phyloP scores from a whole-genome alignment of 2,113 vertebrate genomes.

The Oncorhynchus clarkii region DNA sequence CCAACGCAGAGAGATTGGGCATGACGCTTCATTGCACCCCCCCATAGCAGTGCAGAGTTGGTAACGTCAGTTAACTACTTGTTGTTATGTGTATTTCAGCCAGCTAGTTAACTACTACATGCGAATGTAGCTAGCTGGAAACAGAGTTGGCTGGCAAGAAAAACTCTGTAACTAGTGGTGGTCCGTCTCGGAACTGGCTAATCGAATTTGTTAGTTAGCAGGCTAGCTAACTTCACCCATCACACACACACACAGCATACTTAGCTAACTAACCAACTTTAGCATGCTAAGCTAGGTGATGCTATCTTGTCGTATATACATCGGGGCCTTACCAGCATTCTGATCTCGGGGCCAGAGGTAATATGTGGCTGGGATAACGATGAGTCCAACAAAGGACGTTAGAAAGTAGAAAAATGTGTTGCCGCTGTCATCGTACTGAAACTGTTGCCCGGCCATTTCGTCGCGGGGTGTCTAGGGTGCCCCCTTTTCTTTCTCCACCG shows the following conservation, averaged over 20 bases:
- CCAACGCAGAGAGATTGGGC: too few relatives aligned
- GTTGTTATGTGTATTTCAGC: too few relatives aligned
- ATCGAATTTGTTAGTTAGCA: too few relatives aligned
- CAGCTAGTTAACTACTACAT: too few relatives aligned
- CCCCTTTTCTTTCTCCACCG: slow-evolving; percentile 64
- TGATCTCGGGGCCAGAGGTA: slow-evolving; percentile 96
- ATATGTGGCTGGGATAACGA: slow-evolving; percentile 96
- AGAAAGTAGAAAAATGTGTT: slow-evolving; percentile 98
- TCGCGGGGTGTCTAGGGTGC: slow-evolving; percentile 63
- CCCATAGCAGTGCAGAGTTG: too few relatives aligned
- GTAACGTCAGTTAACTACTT: too few relatives aligned
- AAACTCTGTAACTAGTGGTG: too few relatives aligned
- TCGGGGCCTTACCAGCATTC: slow-evolving; percentile 88
- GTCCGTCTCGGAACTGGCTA: too few relatives aligned
- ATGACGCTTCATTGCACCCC: too few relatives aligned
- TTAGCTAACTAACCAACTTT: slow-evolving; percentile 27
- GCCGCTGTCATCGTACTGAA: slow-evolving; percentile 97
- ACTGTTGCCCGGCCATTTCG: slow-evolving; percentile 95
- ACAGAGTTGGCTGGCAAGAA: too few relatives aligned
- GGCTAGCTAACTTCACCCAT: neutral
- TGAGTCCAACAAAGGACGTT: slow-evolving; percentile 95
- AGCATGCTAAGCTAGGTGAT: neutral
- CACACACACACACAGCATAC: too few relatives aligned
- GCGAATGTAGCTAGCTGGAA: too few relatives aligned
- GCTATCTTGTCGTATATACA: slow-evolving; percentile 13